Evolutionary conservation across 2,113 vertebrate genomes (phyloP), one percentile per base, ranked within the genome.

Genomic region (Lucifuga dentata): DNA sequence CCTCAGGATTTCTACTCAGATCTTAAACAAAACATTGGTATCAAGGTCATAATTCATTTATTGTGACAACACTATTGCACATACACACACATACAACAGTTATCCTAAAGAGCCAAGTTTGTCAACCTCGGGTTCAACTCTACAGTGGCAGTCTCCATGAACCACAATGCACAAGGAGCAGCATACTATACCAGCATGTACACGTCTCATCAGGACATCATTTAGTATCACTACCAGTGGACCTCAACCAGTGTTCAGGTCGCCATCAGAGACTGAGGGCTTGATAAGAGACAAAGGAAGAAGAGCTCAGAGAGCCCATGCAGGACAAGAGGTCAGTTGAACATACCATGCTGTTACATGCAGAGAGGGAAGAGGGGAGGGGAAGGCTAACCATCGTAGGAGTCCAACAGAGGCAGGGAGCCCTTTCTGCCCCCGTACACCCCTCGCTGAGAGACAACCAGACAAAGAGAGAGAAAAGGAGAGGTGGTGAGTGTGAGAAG

Each of bases 311-410:
- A 44, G 68, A 83, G 80, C 81, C 81, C 91, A 91, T 93, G 91
- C 91, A 91, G 87, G 87, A 88, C 83, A 68, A 81, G 83, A 90
- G 86, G 88, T 76, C 66, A 78, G 85, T 81, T 80, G 76, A 78
- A 92, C 88, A 89, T 94, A 94, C 93, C 93, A 94, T 93, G 93
- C 93, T 88, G 84, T 90, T 86, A 92, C 93, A 94, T 93, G 93
- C 92, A 93, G 90, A 89, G 87, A 84, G 81, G 86, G 84, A 64
- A 76, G 73, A 76, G 76, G 86, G 68, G 71, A 76, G 83, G 88
- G 81, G 73, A 56, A 86, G 92, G 89, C 93, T 94, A 94, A 94
- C 93, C 93, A 86, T 94, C 93, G 83, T 93, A 94, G 85, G 92
- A 91, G 90, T 94, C 92, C 89, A 93, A 75, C 68, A 94, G 86